Base-by-base conservation (phyloP, 1,140 invertebrate species). In the Pemphigus obesinymphae region DNA sequence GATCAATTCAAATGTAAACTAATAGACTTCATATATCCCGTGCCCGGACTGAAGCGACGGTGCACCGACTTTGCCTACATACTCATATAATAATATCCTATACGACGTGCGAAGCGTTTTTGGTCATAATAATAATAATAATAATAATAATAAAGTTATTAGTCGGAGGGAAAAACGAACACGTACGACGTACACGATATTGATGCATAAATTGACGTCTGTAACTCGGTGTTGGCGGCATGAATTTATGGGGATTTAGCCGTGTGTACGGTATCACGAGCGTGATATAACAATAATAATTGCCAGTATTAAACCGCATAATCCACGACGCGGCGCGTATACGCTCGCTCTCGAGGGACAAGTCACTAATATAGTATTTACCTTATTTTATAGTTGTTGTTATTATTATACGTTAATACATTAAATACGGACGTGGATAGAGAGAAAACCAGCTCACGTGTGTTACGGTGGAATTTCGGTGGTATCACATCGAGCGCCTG, bases 361-460 rank as follows among this genome's bases (percentile, higher is more conserved):
- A n/a, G 17, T 73, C 70, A 50, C 70, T 48, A 73, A 73, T 73
- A 73, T 73, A n/a, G n/a, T 73, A 73, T 73, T 73, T 73, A 73
- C 70, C 70, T 73, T 73, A 73, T 73, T 73, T 73, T 73, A 73
- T 73, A 73, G 70, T 73, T 73, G 70, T 73, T 73, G n/a, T 73
- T 73, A 45, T 70, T 68, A 72, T 70, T 58, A 73, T 50, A 73
- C 45, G n/a, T 31, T 73, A 48, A 73, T 73, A 31, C 43, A 48
- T 73, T 73, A 48, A 50, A 50, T 73, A 37, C 26, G 26, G n/a
- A 5, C 10, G 10, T 40, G 37, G 3, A 40, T 40, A n/a, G n/a
- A n/a, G n/a, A n/a, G n/a, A n/a, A n/a, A n/a, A n/a, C n/a, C n/a
- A n/a, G n/a, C n/a, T n/a, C n/a, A n/a, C n/a, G n/a, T n/a, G n/a